A percentile compares a stretch with the other conserved stretches of the same genome.
These are phyloP conservation scores for human (Homo sapiens) DNA, from an alignment of 2,113 vertebrate species.

Conservation along the genomic window DNA sequence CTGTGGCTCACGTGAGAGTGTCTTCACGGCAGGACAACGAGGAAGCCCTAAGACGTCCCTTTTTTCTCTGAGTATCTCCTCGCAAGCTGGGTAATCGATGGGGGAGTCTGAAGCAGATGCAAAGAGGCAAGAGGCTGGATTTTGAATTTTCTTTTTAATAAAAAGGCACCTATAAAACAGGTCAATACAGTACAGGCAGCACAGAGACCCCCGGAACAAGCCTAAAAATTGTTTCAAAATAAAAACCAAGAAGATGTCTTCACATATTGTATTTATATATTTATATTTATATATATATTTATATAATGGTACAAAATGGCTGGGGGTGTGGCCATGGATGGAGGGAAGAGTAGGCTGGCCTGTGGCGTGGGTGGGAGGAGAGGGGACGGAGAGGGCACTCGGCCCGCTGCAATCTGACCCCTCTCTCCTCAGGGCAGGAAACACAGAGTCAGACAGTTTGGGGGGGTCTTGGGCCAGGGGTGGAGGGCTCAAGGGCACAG, in stretches of 20 bases:
- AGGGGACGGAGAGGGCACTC: not conserved
- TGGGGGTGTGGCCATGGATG: constrained; percentile 77
- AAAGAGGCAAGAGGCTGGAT: constrained; percentile 54
- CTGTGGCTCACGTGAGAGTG: not conserved
- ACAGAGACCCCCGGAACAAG: constrained; percentile 90
- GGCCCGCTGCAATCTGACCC: not conserved
- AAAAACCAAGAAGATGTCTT: constrained; percentile 89
- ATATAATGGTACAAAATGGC: constrained; percentile 91
- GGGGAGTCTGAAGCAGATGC: constrained; percentile 5
- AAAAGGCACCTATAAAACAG: constrained; percentile 92
- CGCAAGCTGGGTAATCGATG: not conserved
- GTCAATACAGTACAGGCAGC: constrained; percentile 91
- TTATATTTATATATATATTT: constrained; percentile 90
- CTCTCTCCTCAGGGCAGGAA: constrained; percentile 44
- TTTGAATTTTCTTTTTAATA: constrained; percentile 89
- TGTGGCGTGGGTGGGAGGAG: not conserved
- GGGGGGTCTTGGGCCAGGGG: constrained; percentile 56
- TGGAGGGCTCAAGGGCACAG: constrained; percentile 58
- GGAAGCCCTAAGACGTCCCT: not conserved
- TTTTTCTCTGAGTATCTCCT: not conserved
- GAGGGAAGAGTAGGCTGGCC: constrained; percentile 65
- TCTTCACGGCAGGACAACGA: not conserved
- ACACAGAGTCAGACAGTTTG: constrained; percentile 48
- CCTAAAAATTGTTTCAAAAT: constrained; percentile 90
- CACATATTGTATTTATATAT: constrained; percentile 91